Evolutionary conservation across 2,113 vertebrate genomes (phyloP), one percentile per base, ranked within the genome.

Genomic region (Lichenostomus cassidix): DNA sequence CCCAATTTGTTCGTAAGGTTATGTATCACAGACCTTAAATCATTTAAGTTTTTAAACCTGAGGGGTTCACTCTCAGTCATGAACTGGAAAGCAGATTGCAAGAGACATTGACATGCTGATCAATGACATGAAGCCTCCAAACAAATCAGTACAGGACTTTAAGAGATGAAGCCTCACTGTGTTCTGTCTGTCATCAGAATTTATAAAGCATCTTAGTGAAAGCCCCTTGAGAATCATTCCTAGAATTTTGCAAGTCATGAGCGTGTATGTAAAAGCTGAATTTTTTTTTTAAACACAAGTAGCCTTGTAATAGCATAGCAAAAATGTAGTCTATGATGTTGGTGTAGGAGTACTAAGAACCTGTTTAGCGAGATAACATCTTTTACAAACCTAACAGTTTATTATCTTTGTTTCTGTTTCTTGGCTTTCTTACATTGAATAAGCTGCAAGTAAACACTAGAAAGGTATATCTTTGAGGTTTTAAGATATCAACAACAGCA

Each of bases 161-260:
- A 90, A 83, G 87, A 76, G 86, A 81, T 67, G 90, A 94, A 91
- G 94, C 83, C 55, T 92, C 83, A 85, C 91, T 31, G 22, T 76
- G 88, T 97, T 96, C 93, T 93, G 94, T 92, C 90, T 95, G 89
- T 96, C 96, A 95, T 79, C 76, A 88, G 93, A 92, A 97, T 97
- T 94, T 97, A 95, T 85, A 89, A 90, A 95, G 86, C 96, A 93
- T 93, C 94, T 95, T 83, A 91, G 92, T 89, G 95, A 97, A 89
- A 87, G 90, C 76, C 80, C 93, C 96, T 92, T 92, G 92, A 97
- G 94, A 96, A 96, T 92, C 79, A 90, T 95, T 89, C 82, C 56
- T 89, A 92, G 94, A 96, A 92, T 96, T 97, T 96, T 97, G 95
- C 96, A 96, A 97, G 93, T 97, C 97, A 94, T 94, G 90, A 97